Evolutionary conservation across 64 coral and sea anemone genomes (phyloP).

Genomic region (Exaiptasia diaphana): DNA sequence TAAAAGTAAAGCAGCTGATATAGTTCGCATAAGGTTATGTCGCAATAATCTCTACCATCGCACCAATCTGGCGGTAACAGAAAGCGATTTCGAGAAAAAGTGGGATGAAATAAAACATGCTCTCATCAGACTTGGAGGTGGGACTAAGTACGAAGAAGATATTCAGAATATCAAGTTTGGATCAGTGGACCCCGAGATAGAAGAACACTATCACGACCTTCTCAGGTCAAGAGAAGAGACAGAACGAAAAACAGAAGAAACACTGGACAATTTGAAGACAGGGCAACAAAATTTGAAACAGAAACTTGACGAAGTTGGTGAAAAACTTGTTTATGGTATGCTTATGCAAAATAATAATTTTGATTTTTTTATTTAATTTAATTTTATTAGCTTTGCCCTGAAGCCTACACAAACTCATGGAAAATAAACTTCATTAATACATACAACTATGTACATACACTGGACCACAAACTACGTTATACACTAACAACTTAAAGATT

Average conservation of each 20-base stretch:
- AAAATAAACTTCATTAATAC: no score
- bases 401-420: no score
- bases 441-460: no score
- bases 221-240: no score
- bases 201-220: no score
- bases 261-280: not conserved
- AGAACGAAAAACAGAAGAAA: not conserved
- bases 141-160: not conserved
- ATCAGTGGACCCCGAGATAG: no score
- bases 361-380: no score
- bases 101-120: slow-evolving; percentile 12
- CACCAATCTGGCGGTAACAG: not conserved
- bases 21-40: slow-evolving; percentile 44
- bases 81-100: not conserved
- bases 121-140: not conserved
- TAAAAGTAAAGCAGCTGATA: slow-evolving; percentile 17
- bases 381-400: no score
- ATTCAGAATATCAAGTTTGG: no score
- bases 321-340: not conserved
- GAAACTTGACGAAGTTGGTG: not conserved
- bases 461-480: no score
- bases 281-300: not conserved
- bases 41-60: slow-evolving; percentile 17
- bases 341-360: not conserved
- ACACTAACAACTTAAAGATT: no score